Evolutionary conservation across 2,797 vertebrate species (phyloP).

Genomic region (Acanthis flammea): DNA sequence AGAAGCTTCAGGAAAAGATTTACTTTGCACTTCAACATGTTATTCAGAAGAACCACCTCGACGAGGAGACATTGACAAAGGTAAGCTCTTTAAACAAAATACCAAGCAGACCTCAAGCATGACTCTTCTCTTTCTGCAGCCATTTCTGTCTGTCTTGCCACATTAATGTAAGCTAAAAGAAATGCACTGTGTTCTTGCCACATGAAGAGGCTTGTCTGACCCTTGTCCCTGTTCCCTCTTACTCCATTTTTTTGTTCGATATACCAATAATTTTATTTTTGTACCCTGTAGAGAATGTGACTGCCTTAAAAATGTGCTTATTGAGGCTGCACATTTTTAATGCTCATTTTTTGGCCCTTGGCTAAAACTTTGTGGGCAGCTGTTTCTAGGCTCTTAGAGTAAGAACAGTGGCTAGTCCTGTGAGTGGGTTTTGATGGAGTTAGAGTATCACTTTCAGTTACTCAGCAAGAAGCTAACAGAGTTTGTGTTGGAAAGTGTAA

Average conservation of each 20-base stretch:
- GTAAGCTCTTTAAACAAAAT: constrained; percentile 68
- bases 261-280: neutral
- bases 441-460: neutral
- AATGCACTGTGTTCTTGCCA: neutral
- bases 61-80: constrained; percentile 95
- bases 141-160: neutral
- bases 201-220: neutral
- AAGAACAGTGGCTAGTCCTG: neutral
- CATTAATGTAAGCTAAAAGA: neutral
- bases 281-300: neutral
- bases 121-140: neutral
- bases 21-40: constrained; percentile 99
- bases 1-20: constrained; percentile 99
- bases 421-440: neutral
- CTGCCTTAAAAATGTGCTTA: neutral
- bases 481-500: neutral
- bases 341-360: neutral
- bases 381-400: neutral
- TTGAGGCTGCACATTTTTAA: neutral
- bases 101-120: rapidly evolving
- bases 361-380: neutral
- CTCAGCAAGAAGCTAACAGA: neutral
- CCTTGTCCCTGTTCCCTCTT: neutral
- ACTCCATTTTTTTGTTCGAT: neutral
- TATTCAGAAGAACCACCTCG: constrained; percentile 99